Base-by-base conservation (phyloP, 2,888 invertebrate species). In the Drosophila anceps region DNA sequence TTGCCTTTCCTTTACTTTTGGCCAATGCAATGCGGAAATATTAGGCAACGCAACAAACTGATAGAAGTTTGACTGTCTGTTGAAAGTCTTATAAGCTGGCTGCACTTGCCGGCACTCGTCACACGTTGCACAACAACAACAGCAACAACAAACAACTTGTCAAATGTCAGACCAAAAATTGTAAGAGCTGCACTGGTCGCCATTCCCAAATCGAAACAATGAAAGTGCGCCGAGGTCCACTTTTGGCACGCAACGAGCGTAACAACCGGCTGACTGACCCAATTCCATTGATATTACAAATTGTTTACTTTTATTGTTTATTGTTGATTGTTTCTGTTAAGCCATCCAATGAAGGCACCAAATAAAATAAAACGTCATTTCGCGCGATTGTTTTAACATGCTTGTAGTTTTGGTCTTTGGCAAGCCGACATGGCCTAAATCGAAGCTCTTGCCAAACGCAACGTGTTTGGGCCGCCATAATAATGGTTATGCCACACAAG, bases 251-350 rank as follows among this genome's bases (percentile, higher is more conserved):
- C 84, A 89, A 89, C 75, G 35, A 79, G 85, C 90, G 90, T 82
- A 79, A 82, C 88, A 80, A 65, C 65, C 79, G 74, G 64, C 71
- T 79, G 82, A 76, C 73, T 86, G 90, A 90, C 86, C 90, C 79
- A 86, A 90, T 86, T 86, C 62, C 75, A 79, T 82, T 81, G 64
- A 82, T 88, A 86, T 81, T 88, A 89, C 79, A 87, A 89, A 84
- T 86, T 84, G 84, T 84, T 87, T 73, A 68, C 70, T 79, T 71
- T 87, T 81, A 74, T 84, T 81, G 71, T 84, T 54, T 39, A 73
- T 84, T 84, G 71, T 84, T 53, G 31, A 73, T 84, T 84, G 68
- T 82, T 73, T 73, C 69, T 70, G 73, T 73, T 66, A 54, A 61
- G 68, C 78, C 68, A 80, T 61, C 68, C 65, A 63, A 66, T 41